phyloP scores from a whole-genome alignment of 2,797 vertebrate species.

The Threskiornis aethiopicus region DNA sequence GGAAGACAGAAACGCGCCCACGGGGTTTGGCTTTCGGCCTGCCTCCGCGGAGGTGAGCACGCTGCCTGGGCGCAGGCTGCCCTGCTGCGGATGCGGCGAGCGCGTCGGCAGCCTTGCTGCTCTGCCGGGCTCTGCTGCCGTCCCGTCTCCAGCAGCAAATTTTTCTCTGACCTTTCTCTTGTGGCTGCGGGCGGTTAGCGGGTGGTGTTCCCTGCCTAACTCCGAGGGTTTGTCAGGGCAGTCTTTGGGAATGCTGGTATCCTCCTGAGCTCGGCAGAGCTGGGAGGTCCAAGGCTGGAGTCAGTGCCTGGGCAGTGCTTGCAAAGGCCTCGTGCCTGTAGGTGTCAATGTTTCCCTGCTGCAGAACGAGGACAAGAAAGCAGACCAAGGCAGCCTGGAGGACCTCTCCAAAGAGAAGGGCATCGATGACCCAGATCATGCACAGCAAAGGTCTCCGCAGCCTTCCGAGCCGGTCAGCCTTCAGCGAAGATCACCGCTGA shows the following conservation, averaged over 20 bases:
- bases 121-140: not conserved
- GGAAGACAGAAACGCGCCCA: constrained; percentile 89
- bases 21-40: constrained; percentile 92
- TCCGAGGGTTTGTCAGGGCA: not conserved
- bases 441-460: constrained; percentile 75
- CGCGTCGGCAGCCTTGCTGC: rapidly evolving
- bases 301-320: not conserved
- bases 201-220: not conserved
- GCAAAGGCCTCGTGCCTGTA: not conserved
- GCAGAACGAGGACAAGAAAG: constrained; percentile 89
- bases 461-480: constrained; percentile 81
- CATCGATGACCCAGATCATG: constrained; percentile 81
- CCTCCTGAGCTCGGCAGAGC: not conserved
- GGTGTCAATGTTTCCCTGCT: not conserved
- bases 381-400: constrained; percentile 90
- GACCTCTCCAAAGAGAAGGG: constrained; percentile 78
- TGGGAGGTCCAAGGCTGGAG: not conserved
- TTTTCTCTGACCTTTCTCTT: not conserved
- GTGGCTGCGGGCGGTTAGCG: rapidly evolving
- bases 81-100: not conserved
- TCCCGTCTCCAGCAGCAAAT: not conserved
- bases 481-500: constrained; percentile 88
- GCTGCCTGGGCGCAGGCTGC: not conserved
- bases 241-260: not conserved
- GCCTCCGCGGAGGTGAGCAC: constrained; percentile 89